A percentile compares a stretch with the other conserved stretches of the same genome.
phyloP scores from a whole-genome alignment of 2,113 vertebrate species.

The Cynoglossus semilaevis region DNA sequence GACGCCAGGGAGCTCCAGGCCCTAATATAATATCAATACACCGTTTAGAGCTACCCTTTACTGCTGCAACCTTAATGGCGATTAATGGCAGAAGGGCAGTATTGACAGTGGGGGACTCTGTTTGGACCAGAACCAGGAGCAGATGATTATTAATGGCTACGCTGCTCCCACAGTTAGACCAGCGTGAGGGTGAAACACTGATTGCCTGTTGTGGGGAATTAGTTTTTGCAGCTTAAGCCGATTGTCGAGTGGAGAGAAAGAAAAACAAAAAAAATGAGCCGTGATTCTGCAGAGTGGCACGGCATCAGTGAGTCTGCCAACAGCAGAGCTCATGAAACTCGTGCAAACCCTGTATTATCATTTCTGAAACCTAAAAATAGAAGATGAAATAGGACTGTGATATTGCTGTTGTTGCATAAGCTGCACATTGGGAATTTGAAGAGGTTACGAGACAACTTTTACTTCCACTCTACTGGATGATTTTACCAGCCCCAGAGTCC shows the following conservation, averaged over 20 bases:
- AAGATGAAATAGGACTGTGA: neutral
- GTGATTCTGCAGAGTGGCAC: slow-evolving; percentile 13
- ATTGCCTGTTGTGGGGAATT: slow-evolving; percentile 21
- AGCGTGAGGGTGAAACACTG: slow-evolving; percentile 22
- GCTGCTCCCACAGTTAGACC: slow-evolving; percentile 14
- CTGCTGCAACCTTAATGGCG: slow-evolving; percentile 58
- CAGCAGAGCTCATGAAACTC: neutral
- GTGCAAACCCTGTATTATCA: neutral
- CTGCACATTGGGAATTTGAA: too few relatives aligned
- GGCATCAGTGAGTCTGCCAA: neutral
- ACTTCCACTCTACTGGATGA: too few relatives aligned
- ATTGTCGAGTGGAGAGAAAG: slow-evolving; percentile 19
- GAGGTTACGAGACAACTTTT: too few relatives aligned
- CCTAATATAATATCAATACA: slow-evolving; percentile 75
- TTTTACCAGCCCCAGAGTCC: too few relatives aligned
- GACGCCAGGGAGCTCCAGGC: slow-evolving; percentile 61
- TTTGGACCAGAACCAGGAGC: slow-evolving; percentile 30
- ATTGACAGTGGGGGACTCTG: slow-evolving; percentile 46
- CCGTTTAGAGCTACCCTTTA: slow-evolving; percentile 68
- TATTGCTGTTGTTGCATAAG: too few relatives aligned
- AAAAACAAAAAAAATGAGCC: neutral
- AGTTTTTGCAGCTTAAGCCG: slow-evolving; percentile 26
- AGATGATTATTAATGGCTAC: slow-evolving; percentile 49
- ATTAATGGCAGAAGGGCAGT: slow-evolving; percentile 63
- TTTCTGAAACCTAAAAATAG: neutral